Base-by-base conservation (phyloP, 1,140 invertebrate species). In the Bombus ignitus region DNA sequence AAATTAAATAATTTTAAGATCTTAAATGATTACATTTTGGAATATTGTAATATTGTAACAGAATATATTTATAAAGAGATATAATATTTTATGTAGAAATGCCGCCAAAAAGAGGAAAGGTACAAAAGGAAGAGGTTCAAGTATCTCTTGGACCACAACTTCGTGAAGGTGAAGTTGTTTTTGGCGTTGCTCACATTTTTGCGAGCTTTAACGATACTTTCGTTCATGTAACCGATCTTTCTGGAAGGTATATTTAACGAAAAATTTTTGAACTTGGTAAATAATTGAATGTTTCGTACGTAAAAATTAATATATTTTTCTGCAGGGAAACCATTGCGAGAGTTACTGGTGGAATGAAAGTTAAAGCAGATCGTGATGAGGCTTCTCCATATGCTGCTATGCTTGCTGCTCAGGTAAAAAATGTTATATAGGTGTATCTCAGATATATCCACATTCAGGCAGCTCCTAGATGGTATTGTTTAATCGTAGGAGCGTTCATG, bases 201-300 rank as follows among this genome's bases (percentile, higher is more conserved):
- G 99, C 99, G 87, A 99, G 98, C 88, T 99, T 99, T 96, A 99
- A 99, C 94, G 99, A 99, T 95, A 99, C 99, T 68, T 99, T 99
- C 94, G 99, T 99, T 13, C 99, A 99, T 96, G 98, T 99, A 62
- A 99, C 99, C 8, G 99, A 99, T 96, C 96, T 99, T 89, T 99
- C 99, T 86, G 99, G 99, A 90, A 97, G 97, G 97, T 97, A 96
- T 94, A 93, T 92, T 80, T 35, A 35, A 66, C 37, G 42, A 8
- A 39, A 47, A 22, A 57, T 13, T 35, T 44, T 28, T 32, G 57
- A 3, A 42, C 9, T 65, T 53, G 2, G n/a, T 74, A 66, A 39
- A 42, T 62, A 9, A 12, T 71, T 79, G 3, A 15, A 22, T 18
- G 47, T 75, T 35, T 35, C 59, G 3, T 72, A 85, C 1, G 18